Percentiles rank a stretch among this genome's conserved stretches.
phyloP scores from a whole-genome alignment of 2,113 vertebrate genomes.

The Montifringilla adamsi region DNA sequence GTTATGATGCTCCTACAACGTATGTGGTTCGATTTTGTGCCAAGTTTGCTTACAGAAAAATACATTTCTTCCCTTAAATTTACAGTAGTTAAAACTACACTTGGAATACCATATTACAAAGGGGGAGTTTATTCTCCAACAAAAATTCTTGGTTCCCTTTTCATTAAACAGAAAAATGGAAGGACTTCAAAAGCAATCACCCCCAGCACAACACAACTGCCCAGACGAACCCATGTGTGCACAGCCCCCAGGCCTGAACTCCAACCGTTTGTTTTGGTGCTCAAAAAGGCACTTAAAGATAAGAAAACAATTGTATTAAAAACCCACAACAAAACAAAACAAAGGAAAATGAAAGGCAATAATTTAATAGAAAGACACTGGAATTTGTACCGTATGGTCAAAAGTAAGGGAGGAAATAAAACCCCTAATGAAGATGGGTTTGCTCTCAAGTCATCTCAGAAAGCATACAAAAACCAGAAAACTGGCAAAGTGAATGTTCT shows the following conservation, averaged over 20 bases:
- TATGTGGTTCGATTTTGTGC: not conserved
- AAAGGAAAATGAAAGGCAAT: constrained; percentile 53
- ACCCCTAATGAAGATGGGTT: constrained; percentile 18
- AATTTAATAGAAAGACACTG: constrained; percentile 71
- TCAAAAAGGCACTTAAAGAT: constrained; percentile 82
- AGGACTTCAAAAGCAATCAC: constrained; percentile 52
- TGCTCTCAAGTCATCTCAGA: constrained; percentile 47
- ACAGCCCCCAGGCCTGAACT: constrained; percentile 52
- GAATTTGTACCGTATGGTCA: constrained; percentile 59
- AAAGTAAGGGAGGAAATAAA: constrained; percentile 23
- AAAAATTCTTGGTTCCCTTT: not conserved
- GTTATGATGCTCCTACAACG: not conserved
- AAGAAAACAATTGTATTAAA: constrained; percentile 68
- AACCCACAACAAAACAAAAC: constrained; percentile 59
- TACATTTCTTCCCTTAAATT: constrained; percentile 37
- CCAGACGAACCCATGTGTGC: constrained; percentile 11
- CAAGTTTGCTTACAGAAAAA: constrained; percentile 30
- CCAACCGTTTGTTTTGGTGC: constrained; percentile 69
- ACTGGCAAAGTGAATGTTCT: constrained; percentile 28
- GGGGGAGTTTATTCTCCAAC: constrained; percentile 20
- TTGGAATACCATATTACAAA: constrained; percentile 6
- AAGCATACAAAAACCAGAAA: constrained; percentile 8
- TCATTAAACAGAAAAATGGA: not conserved
- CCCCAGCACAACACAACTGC: constrained; percentile 31
- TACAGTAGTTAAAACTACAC: constrained; percentile 55